Base-by-base conservation (phyloP, 2,113 vertebrate species). In the Xerus inauris region DNA sequence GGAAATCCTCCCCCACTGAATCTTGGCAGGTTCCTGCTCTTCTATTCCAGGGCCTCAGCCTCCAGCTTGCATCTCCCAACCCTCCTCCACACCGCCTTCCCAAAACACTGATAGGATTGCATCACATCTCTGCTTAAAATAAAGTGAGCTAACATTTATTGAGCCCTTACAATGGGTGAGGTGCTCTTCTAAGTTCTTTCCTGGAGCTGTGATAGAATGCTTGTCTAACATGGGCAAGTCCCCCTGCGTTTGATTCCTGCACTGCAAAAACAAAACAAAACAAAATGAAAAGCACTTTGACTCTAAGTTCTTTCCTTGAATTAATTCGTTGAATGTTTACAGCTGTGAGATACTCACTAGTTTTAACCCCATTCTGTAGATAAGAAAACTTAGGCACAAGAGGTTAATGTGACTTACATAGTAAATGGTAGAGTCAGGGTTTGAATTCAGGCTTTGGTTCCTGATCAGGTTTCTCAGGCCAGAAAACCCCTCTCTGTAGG, bases 391-490 rank as follows among this genome's bases (percentile, higher is more conserved):
- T 40, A 91, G 47, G 72, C 24, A 86, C 22, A 71, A 83, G 59
- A 91, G 38, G 20, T 59, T 77, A 77, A 45, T 71, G 26, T 71
- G 87, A 67, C 22, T 93, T 65, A 88, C 38, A 76, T 28, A 69
- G 26, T 81, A 86, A 95, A 28, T 67, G 42, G 32, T 62, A 69
- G 75, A 94, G n/a, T 51, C 89, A 64, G 35, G 57, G 65, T 79
- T 83, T 87, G 54, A 89, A 89, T 54, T 77, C 26, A 87, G 24
- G 67, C 17, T 64, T 91, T 95, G 62, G 54, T 77, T 95, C 47
- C 80, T 89, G 69, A 87, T 54, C 80, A 28, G 38, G 64, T 14
- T 79, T 94, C 57, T 89, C 24, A 65, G 59, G 22, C 26, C 87
- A 88, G 65, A 88, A 91, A 93, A 81, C 2, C 28, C 22, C 13